These are phyloP conservation scores for Carabus problematicus DNA, from an alignment of 2,888 invertebrate genomes.

Conservation along the genomic window DNA sequence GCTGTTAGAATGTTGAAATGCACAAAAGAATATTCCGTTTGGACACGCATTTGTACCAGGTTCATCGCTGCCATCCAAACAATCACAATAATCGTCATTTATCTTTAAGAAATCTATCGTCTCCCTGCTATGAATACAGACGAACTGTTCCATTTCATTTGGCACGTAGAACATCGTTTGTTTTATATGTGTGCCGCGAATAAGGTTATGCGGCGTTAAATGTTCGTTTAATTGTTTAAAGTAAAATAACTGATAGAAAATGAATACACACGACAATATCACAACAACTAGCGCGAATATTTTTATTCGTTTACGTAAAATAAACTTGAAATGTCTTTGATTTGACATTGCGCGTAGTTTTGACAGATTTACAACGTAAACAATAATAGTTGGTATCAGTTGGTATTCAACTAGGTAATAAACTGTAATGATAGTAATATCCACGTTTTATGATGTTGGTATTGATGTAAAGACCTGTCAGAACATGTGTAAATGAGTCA, in stretches of 20 bases:
- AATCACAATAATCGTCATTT: constrained; percentile 90
- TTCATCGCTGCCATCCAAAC: constrained; percentile 77
- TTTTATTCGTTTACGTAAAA: constrained; percentile 37
- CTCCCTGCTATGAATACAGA: constrained; percentile 59
- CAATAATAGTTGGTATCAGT: no score
- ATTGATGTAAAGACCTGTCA: no score
- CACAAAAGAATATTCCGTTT: constrained; percentile 85
- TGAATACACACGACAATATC: constrained; percentile 32
- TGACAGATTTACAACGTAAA: no score
- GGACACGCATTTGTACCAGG: constrained; percentile 90
- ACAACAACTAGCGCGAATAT: constrained; percentile 27
- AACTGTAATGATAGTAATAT: no score
- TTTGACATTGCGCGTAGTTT: constrained; percentile 20
- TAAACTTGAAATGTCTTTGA: constrained; percentile 23
- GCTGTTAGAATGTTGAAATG: constrained; percentile 62
- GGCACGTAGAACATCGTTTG: constrained; percentile 59
- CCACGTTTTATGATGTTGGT: no score
- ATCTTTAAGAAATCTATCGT: constrained; percentile 66
- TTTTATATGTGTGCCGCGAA: constrained; percentile 59
- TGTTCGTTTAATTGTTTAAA: constrained; percentile 36
- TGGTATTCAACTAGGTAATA: no score
- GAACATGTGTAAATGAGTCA: no score
- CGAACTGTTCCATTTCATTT: constrained; percentile 58
- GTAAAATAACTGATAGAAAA: constrained; percentile 35
- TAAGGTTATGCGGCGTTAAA: constrained; percentile 46